Base-by-base conservation (phyloP, 1,140 invertebrate genomes). In the Palaemon carinicauda region DNA sequence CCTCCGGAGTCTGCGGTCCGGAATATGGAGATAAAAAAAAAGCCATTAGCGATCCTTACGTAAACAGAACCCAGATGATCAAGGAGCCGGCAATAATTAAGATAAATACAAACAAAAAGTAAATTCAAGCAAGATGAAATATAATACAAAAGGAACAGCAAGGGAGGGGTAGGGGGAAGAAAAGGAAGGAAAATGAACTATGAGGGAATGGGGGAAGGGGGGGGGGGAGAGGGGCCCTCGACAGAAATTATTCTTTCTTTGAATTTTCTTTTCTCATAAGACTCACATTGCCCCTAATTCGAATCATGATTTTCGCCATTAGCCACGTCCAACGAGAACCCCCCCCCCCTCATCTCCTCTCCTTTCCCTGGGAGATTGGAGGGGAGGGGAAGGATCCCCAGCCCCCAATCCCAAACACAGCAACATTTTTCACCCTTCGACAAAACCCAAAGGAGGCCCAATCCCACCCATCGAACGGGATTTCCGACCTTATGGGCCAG, bases 231-330 rank as follows among this genome's bases (percentile, higher is more conserved):
- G 24, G 56, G 17, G 17, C 10, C n/a, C n/a, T 60, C n/a, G 56
- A 7, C 10, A 60, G 56, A n/a, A 60, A 21, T n/a, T 17, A 79
- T 52, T 24, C n/a, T 41, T 24, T 52, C 50, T 33, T 27, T 79
- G 27, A 29, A 19, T 27, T 19, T 41, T 17, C 27, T 27, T 27
- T n/a, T 51, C 29, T 33, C 82, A 60, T 85, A 85, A 85, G 82
- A 71, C 33, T 79, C 56, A 79, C 52, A 79, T 79, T 85, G 60
- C 82, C 82, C 74, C 41, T 85, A 85, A 85, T 85, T 79, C 82
- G 82, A 79, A 78, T 85, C 82, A 79, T 85, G 82, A 85, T 77
- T 85, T 85, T 85, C 82, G 82, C 82, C 82, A 79, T 85, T 85
- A 85, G 69, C 56, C 74, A 27, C 29, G 19, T 14, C 53, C 78